phyloP scores from a whole-genome alignment of 2,888 invertebrate species.

The Tortricodes alternella region DNA sequence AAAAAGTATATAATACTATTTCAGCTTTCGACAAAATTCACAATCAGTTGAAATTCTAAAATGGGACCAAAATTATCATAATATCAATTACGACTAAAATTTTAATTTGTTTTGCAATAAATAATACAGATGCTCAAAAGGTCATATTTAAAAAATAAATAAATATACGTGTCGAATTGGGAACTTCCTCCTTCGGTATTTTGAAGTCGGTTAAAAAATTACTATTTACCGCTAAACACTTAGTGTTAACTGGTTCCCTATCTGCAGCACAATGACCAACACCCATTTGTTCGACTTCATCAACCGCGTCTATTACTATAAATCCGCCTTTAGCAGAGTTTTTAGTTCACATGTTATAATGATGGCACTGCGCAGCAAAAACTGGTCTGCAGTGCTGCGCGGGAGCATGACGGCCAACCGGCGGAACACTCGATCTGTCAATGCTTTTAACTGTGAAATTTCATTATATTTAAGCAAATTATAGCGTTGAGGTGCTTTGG shows the following conservation, averaged over 20 bases:
- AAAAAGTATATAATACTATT: no score
- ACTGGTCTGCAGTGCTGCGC: conserved; percentile 15
- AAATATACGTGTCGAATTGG: no score
- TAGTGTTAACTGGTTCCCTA: not conserved
- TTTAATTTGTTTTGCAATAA: no score
- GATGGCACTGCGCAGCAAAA: conserved; percentile 20
- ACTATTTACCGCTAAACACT: not conserved
- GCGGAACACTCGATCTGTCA: conserved; percentile 27
- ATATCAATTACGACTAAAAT: no score
- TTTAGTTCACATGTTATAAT: conserved; percentile 20
- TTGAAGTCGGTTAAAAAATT: no score
- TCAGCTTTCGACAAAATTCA: no score
- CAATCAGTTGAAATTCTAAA: no score
- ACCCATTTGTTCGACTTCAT: conserved; percentile 20
- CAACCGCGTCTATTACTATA: conserved; percentile 22
- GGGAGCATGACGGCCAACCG: conserved; percentile 17
- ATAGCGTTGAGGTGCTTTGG: conserved; percentile 7
- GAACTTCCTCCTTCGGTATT: no score
- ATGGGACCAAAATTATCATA: no score
- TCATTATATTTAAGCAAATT: conserved; percentile 24
- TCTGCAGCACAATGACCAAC: conserved; percentile 11
- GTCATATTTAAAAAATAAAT: no score
- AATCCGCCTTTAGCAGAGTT: conserved; percentile 24
- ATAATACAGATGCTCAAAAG: no score
- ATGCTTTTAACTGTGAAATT: conserved; percentile 29